These are phyloP conservation scores for Kryptolebias marmoratus DNA, from an alignment of 2,113 vertebrate species.

Conservation along the genomic window DNA sequence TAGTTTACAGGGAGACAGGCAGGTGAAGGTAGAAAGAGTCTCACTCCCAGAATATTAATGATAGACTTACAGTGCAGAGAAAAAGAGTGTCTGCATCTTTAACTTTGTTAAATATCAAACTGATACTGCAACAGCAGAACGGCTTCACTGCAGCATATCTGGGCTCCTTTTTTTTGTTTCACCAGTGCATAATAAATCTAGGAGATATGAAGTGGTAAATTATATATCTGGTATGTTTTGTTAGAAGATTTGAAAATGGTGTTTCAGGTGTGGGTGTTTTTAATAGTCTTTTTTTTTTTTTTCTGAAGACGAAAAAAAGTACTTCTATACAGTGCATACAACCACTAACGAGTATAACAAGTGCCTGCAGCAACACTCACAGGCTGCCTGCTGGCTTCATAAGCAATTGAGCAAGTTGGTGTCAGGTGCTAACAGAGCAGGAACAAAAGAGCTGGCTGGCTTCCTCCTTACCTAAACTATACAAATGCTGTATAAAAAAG, in stretches of 20 bases:
- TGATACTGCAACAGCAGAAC: conserved; percentile 34
- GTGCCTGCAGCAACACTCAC: not conserved
- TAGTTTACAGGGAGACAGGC: conserved; percentile 34
- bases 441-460: not conserved
- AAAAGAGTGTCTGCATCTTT: conserved; percentile 17
- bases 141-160: conserved; percentile 2
- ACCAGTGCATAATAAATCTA: not conserved
- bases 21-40: conserved; percentile 32
- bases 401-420: not conserved
- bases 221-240: not conserved
- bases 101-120: conserved; percentile 46
- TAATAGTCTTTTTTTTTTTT: too few relatives aligned
- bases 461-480: not conserved
- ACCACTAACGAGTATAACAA: not conserved
- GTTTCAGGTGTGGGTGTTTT: not conserved
- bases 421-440: not conserved
- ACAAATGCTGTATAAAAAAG: not conserved
- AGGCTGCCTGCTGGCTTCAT: not conserved
- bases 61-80: conserved; percentile 27
- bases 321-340: not conserved
- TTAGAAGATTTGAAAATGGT: not conserved
- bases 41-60: conserved; percentile 60
- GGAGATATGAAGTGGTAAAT: not conserved
- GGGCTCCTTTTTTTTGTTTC: not conserved
- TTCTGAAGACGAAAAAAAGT: not conserved